Base-by-base conservation (phyloP, 2,888 invertebrate genomes). In the Callinectes sapidus region DNA sequence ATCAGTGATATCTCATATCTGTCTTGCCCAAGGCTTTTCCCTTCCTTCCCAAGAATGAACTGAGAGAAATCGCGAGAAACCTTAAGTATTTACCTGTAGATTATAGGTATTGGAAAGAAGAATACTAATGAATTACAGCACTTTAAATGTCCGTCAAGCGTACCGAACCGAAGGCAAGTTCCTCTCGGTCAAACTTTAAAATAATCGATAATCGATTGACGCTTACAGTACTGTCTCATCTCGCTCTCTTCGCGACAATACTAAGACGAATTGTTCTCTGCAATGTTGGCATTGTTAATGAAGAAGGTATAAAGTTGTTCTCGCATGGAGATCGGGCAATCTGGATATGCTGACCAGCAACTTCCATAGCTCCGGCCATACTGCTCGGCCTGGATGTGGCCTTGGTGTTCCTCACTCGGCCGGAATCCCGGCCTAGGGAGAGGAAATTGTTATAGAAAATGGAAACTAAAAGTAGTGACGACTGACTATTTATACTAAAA, bases 301-400 rank as follows among this genome's bases (percentile, higher is more conserved):
- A 93, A 89, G 71, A 93, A 93, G 14, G 89, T 85, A 48, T 93
- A 85, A 32, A 93, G 91, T 55, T 91, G 54, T 39, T 91, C 91
- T 28, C 93, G 77, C 88, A 94, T 81, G 48, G 94, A 94, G 32
- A 94, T 90, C 16, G 94, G 94, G 77, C 94, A 94, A 71, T 94
- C 93, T 0, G 93, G 92, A 87, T 92, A 94, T 28, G 91, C 90
- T 35, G 93, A 92, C 93, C 93, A 94, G 85, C 94, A 94, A 89
- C 91, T 89, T 6, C 94, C 94, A 81, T 93, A 92, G 81, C 92
- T 91, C 48, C 92, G 35, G 39, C 94, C 94, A 81, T 93, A 92
- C 55, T 94, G 92, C 87, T 94, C 94, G 5, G 94, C 94, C 81
- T 93, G 86, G 8, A 92, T 77, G 55, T 92, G 87, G 35, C 90